Percentiles rank a stretch among this genome's conserved stretches.
phyloP scores from a whole-genome alignment of 53 echinoderm and acorn worm species.

The Pentamera pediparva region DNA sequence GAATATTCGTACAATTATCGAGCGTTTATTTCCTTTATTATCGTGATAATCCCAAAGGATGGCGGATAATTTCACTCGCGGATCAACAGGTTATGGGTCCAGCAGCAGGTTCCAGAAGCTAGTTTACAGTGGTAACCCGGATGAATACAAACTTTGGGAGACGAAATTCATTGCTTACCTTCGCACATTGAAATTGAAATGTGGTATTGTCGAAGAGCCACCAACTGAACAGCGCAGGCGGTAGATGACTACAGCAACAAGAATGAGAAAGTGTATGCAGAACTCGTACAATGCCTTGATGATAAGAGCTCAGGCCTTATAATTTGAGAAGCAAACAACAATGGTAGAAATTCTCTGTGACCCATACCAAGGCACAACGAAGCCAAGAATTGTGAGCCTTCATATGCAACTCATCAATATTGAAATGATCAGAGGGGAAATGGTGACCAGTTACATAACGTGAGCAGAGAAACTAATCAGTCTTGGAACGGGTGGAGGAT shows the following conservation, averaged over 20 bases:
- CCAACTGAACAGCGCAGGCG: neutral
- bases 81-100: constrained; percentile 23
- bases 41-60: too few relatives aligned
- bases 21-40: too few relatives aligned
- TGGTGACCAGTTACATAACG: constrained; percentile 25
- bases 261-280: neutral
- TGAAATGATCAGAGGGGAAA: constrained; percentile 11
- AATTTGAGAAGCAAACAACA: constrained; percentile 22
- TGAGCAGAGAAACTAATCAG: constrained; percentile 19
- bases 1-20: too few relatives aligned
- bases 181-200: neutral
- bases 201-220: too few relatives aligned
- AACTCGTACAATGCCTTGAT: neutral
- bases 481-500: neutral
- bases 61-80: too few relatives aligned
- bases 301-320: constrained; percentile 30
- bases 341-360: neutral
- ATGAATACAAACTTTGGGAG: neutral
- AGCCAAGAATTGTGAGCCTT: constrained; percentile 18
- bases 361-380: constrained; percentile 7
- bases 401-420: constrained; percentile 17
- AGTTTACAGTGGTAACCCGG: constrained; percentile 3
- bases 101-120: constrained; percentile 14
- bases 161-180: constrained; percentile 3
- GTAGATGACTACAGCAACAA: neutral